Evolutionary conservation across 2,888 invertebrate genomes (phyloP), one percentile per base, ranked within the genome.

Genomic region (Hydriomena furcata): DNA sequence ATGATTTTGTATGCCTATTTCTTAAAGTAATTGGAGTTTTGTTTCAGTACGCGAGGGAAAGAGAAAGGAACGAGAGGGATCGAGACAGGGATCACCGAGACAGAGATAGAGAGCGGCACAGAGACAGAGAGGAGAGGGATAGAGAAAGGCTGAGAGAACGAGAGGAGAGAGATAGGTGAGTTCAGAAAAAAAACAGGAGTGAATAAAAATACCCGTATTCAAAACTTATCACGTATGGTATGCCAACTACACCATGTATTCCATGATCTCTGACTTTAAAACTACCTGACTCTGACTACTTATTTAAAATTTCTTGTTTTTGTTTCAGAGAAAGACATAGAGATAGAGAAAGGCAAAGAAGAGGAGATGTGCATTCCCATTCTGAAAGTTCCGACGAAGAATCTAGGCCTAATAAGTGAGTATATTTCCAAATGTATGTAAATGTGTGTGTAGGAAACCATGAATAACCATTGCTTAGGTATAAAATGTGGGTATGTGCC

Each of bases 351-450:
- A 77, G 91, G 58, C 88, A 87, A 58, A 79, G 87, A 42, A 82
- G 89, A 76, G 89, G 89, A 57, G 52, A 52, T 5, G 60, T 86
- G 69, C 73, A 86, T 76, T 89, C 89, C 59, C 89, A 89, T 68
- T 90, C 89, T 7, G 94, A 94, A 65, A 94, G 93, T 80, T 93
- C 93, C 6, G 93, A 93, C 52, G 93, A 93, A 66, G 94, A 94
- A 64, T 92, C 92, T 73, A 91, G 91, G 60, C 90, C 91, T 73
- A 88, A 91, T 73, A 92, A 90, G 90, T 92, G 75, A 81, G 91
- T 30, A 11, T 10, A n/a, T n/a, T n/a, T n/a, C n/a, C n/a, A n/a
- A n/a, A n/a, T n/a, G n/a, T n/a, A n/a, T n/a, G n/a, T n/a, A n/a
- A n/a, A n/a, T n/a, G n/a, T n/a, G n/a, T n/a, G n/a, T n/a, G n/a